Evolutionary conservation across 2,113 vertebrate genomes (phyloP).

Genomic region (Petroica traversi): DNA sequence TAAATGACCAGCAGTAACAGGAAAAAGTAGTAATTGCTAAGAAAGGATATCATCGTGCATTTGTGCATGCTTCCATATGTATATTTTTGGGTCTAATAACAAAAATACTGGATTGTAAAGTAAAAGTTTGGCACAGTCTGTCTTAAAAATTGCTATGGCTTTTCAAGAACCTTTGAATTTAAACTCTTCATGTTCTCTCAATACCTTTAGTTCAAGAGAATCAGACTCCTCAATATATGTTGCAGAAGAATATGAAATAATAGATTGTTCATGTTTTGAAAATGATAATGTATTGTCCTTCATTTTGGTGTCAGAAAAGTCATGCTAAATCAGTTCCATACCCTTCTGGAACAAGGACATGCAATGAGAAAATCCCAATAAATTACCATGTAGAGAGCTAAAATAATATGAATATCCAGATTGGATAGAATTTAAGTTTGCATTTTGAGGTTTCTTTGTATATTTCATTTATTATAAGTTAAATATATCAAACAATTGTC

Average conservation of each 20-base stretch:
- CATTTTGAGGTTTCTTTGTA: accelerated
- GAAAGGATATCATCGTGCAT: neutral
- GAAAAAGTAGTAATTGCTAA: neutral
- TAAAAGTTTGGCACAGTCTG: neutral
- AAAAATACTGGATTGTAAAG: neutral
- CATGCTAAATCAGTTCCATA: neutral
- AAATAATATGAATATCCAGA: neutral
- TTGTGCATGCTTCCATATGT: neutral
- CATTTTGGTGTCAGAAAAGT: neutral
- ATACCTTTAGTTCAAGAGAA: neutral
- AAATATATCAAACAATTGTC: neutral
- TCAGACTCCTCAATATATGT: neutral
- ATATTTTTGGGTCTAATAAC: neutral
- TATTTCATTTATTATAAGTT: neutral
- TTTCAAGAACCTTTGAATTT: neutral
- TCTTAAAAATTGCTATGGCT: neutral
- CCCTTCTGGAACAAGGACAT: neutral
- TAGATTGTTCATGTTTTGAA: neutral
- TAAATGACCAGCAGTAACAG: neutral
- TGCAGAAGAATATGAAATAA: neutral
- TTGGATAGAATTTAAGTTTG: neutral
- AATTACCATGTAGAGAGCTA: neutral
- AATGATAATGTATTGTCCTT: neutral
- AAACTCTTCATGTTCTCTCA: neutral
- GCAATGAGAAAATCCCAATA: neutral